Evolutionary conservation across 1,140 invertebrate genomes (phyloP), one percentile per base, ranked within the genome.

Genomic region (Latrodectus geometricus): DNA sequence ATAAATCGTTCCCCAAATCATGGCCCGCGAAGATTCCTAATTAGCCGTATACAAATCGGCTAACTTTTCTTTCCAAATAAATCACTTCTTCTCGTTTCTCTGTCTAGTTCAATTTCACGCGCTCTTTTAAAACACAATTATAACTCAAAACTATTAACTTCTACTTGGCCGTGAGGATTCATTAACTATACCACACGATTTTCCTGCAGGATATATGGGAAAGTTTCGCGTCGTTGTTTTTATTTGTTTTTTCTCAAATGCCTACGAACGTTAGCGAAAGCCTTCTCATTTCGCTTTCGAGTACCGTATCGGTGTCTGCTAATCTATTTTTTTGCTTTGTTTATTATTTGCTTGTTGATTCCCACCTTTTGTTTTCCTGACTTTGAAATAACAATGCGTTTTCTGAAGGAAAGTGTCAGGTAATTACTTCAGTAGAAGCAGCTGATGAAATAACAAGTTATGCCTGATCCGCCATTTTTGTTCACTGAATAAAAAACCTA

Each of bases 101-200:
- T 56, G 23, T 21, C 65, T 52, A 56, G 23, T 52, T 54, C 61
- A 69, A 54, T 76, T 85, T 85, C 74, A 76, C 83, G 83, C 61
- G 73, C 83, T 85, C 83, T 48, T 85, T 85, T 85, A 85, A 85
- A 85, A 77, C 74, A 85, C 83, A 85, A 85, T 85, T 85, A 85
- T 74, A 56, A 85, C 78, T 77, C 83, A 85, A 85, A 85, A 85
- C 83, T 85, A 85, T 85, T 85, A 85, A 70, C 72, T 66, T 83
- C 70, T 50, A 74, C 70, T 75, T 70, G 72, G 72, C 54, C 72
- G 73, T 50, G 73, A 48, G 17, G 52, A 20, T 86, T 75, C 83
- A 86, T 86, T 86, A 86, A 86, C 83, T 86, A 86, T 78, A 78
- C 21, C 12, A 21, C 83, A 86, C 83, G 83, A 86, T 77, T 78